Percentiles rank a stretch among this genome's conserved stretches.
phyloP scores from a whole-genome alignment of 2,797 vertebrate species.

The Halcyon smyrnensis region DNA sequence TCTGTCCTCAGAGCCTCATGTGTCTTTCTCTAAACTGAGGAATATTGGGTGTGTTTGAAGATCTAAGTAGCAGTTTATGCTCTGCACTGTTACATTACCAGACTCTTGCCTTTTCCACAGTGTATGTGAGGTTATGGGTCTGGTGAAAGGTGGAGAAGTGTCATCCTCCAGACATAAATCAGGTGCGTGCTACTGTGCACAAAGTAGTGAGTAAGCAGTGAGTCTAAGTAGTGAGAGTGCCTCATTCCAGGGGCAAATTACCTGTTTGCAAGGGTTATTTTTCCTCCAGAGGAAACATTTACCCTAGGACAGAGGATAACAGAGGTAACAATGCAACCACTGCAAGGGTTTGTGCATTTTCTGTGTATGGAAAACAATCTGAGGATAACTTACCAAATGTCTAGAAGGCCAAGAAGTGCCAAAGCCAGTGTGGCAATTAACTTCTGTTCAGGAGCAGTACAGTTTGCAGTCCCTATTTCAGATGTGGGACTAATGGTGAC shows the following conservation, averaged over 20 bases:
- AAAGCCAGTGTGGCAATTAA: neutral
- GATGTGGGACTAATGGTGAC: neutral
- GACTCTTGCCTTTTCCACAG: neutral
- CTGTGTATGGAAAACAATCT: neutral
- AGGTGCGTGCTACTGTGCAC: slow-evolving; percentile 6
- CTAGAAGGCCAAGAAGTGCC: neutral
- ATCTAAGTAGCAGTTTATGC: slow-evolving; percentile 9
- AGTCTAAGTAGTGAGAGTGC: neutral
- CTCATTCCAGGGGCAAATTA: neutral
- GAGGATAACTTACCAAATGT: neutral
- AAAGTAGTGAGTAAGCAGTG: neutral
- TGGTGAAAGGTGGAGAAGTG: slow-evolving; percentile 7
- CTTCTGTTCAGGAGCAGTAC: neutral
- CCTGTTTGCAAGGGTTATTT: neutral
- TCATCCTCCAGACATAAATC: neutral
- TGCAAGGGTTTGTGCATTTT: neutral
- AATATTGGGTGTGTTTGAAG: slow-evolving; percentile 22
- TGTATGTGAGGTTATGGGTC: neutral
- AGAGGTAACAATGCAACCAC: neutral
- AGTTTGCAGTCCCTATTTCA: neutral
- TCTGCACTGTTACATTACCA: neutral
- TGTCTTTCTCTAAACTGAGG: neutral
- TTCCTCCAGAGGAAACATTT: neutral
- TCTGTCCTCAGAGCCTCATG: slow-evolving; percentile 57
- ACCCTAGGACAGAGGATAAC: neutral